Evolutionary conservation across 2,888 invertebrate genomes (phyloP).

Genomic region (Luperina nickerlii): DNA sequence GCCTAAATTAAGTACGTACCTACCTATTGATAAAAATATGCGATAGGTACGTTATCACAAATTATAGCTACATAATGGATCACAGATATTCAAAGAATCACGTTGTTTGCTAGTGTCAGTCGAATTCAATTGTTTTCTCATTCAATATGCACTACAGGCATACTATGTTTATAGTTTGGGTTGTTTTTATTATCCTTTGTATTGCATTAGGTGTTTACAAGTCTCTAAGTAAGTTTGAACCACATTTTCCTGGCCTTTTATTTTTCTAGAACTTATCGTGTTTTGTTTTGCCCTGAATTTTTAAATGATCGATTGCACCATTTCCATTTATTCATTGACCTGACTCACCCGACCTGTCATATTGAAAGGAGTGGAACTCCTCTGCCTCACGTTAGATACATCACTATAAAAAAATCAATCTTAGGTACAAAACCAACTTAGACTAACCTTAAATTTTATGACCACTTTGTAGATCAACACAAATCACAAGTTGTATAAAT

Average conservation of each 20-base stretch:
- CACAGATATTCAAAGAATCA: slow-evolving; percentile 27
- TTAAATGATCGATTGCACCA: background rate
- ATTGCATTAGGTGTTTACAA: slow-evolving; percentile 30
- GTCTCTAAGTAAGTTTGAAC: slow-evolving; percentile 31
- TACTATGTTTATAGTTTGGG: slow-evolving; percentile 40
- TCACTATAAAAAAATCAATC: background rate
- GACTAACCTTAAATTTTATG: too few relatives aligned
- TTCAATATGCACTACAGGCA: slow-evolving; percentile 36
- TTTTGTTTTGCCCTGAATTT: background rate
- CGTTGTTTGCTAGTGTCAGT: slow-evolving; percentile 25
- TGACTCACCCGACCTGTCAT: background rate
- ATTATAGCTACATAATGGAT: slow-evolving; percentile 16
- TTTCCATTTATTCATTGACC: background rate
- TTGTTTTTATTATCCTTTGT: slow-evolving; percentile 22
- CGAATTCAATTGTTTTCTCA: slow-evolving; percentile 14
- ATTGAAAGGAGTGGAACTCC: background rate
- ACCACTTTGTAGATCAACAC: too few relatives aligned
- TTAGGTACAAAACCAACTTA: background rate
- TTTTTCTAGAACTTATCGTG: background rate
- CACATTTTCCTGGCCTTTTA: background rate
- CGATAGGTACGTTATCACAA: slow-evolving; percentile 39
- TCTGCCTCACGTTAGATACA: too few relatives aligned
- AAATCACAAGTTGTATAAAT: too few relatives aligned
- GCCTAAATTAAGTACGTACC: slow-evolving; percentile 3
- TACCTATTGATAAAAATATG: slow-evolving; percentile 34